Conservation (phyloP, 2,888 invertebrate genomes). For the Phortica okadai region DNA sequence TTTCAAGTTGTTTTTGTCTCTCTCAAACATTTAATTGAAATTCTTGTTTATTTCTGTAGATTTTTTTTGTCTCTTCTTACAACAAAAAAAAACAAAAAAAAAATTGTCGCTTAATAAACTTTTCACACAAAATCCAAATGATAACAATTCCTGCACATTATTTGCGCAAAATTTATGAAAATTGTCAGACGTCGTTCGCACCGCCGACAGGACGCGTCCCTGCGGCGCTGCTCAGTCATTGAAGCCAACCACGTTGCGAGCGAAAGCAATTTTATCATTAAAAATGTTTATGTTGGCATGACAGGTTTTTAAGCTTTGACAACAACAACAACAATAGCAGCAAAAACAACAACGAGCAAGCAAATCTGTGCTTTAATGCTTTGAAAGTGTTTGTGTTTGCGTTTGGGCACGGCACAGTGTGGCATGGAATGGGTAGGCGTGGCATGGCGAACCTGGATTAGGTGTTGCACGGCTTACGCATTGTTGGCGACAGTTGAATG, state of each 20-base stretch:
- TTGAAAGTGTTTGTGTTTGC: not conserved
- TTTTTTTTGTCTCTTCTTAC: no score
- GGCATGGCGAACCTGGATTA: not conserved
- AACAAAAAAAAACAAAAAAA: no score
- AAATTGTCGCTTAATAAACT: conserved; percentile 26
- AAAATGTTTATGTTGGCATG: not conserved
- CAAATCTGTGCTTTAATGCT: not conserved
- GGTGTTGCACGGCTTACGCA: not conserved
- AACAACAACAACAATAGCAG: not conserved
- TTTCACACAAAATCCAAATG: conserved; percentile 32
- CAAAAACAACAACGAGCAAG: not conserved
- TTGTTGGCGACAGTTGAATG: not conserved
- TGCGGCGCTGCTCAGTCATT: no score
- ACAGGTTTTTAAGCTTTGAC: not conserved
- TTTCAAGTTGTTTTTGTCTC: no score
- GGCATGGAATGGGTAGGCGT: no score
- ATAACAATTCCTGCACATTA: conserved; percentile 58
- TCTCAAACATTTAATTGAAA: no score
- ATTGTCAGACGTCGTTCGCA: conserved; percentile 36
- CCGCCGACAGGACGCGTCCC: not conserved
- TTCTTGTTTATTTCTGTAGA: no score
- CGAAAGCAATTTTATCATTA: not conserved
- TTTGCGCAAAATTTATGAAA: conserved; percentile 54
- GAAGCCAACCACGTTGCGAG: no score
- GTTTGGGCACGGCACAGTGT: not conserved